Conservation (phyloP, 2,888 invertebrate genomes). For the Lymantria monacha region DNA sequence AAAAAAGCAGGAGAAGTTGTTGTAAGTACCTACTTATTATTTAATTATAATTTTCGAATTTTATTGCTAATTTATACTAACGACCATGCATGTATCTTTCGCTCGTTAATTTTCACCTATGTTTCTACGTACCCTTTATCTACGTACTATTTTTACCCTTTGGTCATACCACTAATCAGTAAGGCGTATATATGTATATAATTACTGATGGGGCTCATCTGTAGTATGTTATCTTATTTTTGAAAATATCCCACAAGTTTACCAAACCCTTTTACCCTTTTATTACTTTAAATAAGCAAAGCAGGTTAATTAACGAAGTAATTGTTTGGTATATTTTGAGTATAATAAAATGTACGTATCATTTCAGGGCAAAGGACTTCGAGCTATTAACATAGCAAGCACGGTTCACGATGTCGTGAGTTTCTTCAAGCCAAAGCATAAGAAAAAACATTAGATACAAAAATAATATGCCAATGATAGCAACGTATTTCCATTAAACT, state of each 20-base stretch:
- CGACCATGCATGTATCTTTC: too few relatives aligned
- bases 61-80: too few relatives aligned
- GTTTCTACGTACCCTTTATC: too few relatives aligned
- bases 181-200: too few relatives aligned
- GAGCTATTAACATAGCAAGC: conserved; percentile 49
- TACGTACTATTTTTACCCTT: too few relatives aligned
- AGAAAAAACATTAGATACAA: conserved; percentile 29
- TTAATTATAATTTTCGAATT: too few relatives aligned
- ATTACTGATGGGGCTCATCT: too few relatives aligned
- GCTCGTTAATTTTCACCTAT: too few relatives aligned
- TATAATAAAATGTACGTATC: neutral
- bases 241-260: too few relatives aligned
- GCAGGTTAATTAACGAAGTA: neutral
- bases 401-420: conserved; percentile 52
- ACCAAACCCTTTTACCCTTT: too few relatives aligned
- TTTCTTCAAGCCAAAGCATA: conserved; percentile 34
- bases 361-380: conserved; percentile 51
- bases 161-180: too few relatives aligned
- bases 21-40: conserved; percentile 30
- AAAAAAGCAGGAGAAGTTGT: conserved; percentile 43
- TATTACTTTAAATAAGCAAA: neutral
- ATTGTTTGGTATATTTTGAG: neutral
- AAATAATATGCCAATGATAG: neutral
- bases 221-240: neutral
- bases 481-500: neutral